Evolutionary conservation across 2,888 invertebrate genomes (phyloP).

Genomic region (Lydus trimaculatus): DNA sequence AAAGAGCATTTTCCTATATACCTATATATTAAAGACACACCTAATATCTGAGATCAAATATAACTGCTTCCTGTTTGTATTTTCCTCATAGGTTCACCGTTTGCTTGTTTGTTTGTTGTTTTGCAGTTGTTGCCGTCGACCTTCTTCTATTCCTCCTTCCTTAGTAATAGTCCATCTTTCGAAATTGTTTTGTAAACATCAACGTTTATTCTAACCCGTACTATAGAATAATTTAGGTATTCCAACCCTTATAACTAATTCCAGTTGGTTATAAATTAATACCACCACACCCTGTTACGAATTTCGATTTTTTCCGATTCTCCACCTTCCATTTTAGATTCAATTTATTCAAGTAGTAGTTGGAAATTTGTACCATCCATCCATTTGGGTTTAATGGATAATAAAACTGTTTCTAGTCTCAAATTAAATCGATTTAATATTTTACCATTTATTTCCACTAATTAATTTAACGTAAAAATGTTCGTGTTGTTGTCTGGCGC

Average conservation of each 20-base stretch:
- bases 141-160: neutral
- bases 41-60: neutral
- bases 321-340: neutral
- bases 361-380: too few species aligned
- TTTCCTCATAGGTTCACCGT: neutral
- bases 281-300: neutral
- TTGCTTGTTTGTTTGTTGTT: neutral
- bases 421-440: neutral
- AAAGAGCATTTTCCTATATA: neutral
- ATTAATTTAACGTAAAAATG: neutral
- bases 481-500: slow-evolving; percentile 2
- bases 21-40: neutral
- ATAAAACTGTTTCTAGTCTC: too few species aligned
- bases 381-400: too few species aligned
- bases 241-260: neutral
- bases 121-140: neutral
- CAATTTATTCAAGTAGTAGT: neutral
- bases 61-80: slow-evolving; percentile 1
- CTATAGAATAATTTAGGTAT: slow-evolving; percentile 22
- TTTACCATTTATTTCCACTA: neutral
- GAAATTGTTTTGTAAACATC: slow-evolving; percentile 23
- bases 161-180: slow-evolving; percentile 8
- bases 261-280: neutral
- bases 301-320: neutral
- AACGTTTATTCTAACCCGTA: slow-evolving; percentile 12